Base-by-base conservation (phyloP, 2,113 vertebrate species). In the Thalassoma bifasciatum region DNA sequence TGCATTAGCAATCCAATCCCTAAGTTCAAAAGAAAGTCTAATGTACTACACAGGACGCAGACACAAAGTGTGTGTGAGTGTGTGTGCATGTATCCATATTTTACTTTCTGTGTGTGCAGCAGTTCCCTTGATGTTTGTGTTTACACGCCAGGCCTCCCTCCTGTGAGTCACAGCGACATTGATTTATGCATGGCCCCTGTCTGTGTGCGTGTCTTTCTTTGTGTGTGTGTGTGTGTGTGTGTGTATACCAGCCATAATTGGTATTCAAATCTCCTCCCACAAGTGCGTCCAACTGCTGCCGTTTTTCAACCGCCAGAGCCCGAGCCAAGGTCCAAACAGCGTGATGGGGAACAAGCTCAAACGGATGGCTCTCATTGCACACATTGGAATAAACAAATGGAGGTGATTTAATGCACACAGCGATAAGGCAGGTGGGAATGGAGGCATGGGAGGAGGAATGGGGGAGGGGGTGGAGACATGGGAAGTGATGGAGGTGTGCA, bases 251-350 rank as follows among this genome's bases (percentile, higher is more conserved):
- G 64, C 88, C 60, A 83, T 93, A 91, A 92, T 92, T 92, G 89
- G 81, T 91, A 92, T 93, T 92, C 89, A 89, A 89, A 92, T 89
- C 86, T 87, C 88, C 86, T 88, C 87, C 89, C 84, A 84, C 88
- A 89, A 90, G 76, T 87, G 58, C 72, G 59, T 87, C 81, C 86
- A 86, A 86, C 83, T 82, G 90, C 86, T 83, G 85, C 83, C 72
- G 62, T 90, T 90, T 90, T 81, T 91, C 84, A 88, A n/a, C 77
- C 22, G 49, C 72, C 81, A 26, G 73, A 82, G 77, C 73, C 53
- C 44, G 60, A 80, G 86, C 86, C 88, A 85, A 86, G 86, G 88
- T 85, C 88, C 88, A 87, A 84, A 79, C 84, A 75, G 76, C 86
- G 70, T 79, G 89, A 83, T 85, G 89, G 85, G 77, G 82, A 88